Evolutionary conservation across 2,888 invertebrate species (phyloP), one percentile per base, ranked within the genome.

Genomic region (Agriopis leucophaearia): DNA sequence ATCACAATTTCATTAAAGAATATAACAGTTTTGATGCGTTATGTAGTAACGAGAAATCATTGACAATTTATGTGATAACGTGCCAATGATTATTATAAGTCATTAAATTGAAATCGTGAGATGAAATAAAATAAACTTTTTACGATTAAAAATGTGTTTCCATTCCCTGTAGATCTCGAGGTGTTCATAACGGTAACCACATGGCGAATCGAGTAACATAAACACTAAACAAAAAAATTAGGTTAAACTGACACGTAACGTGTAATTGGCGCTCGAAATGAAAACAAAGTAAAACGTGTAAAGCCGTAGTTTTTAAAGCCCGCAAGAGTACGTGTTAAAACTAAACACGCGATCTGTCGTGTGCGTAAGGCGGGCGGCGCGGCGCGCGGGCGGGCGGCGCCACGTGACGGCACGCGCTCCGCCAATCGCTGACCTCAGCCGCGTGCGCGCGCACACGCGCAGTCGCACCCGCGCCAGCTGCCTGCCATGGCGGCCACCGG

Each of bases 401-500:
- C 88, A 86, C 88, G 89, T 88, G 89, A 86, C 87, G 74, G 75
- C 60, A 62, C 56, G 68, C 69, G 70, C 72, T 66, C 78, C 76
- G 79, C 89, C 90, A 90, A 90, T 89, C 77, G 84, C 77, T 77
- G 72, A 75, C 74, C 72, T 72, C 68, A 64, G 73, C 65, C 68
- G 80, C 78, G 78, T 89, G 89, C 88, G 91, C 90, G 88, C 90
- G 88, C 88, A 86, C 77, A 75, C 87, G 88, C 89, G 92, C 91
- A 91, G 91, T 90, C 90, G 89, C 90, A 86, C 81, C 86, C 87
- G 89, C 88, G 91, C 92, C 91, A 91, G 88, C 92, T 88, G 91
- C 92, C 91, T 90, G 88, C 92, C 94, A 95, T 95, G 95, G 95
- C 95, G 94, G 94, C 94, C 94, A 91, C 94, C 91, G 94, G 94